phyloP scores from a whole-genome alignment of 2,888 invertebrate genomes.

The Temnothorax rugatulus region DNA sequence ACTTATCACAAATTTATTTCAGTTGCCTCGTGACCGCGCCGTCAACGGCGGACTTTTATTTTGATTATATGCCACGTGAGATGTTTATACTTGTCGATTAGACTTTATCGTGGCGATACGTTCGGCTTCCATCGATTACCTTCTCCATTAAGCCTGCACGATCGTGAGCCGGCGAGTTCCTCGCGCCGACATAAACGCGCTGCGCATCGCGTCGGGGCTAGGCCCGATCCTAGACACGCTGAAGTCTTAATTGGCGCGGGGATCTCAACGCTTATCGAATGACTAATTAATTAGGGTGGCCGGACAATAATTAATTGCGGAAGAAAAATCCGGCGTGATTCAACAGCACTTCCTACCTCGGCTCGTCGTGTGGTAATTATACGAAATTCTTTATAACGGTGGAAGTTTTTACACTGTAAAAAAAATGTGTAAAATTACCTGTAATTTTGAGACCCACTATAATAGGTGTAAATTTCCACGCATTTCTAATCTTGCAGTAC shows the following conservation, averaged over 20 bases:
- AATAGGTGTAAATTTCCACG: too few species aligned
- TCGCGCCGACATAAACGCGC: slow-evolving; percentile 69
- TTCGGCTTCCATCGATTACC: slow-evolving; percentile 37
- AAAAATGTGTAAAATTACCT: too few species aligned
- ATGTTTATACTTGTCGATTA: slow-evolving; percentile 51
- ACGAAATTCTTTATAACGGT: slow-evolving; percentile 39
- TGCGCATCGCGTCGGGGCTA: slow-evolving; percentile 75
- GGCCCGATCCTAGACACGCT: slow-evolving; percentile 74
- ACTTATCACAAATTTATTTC: slow-evolving; percentile 36
- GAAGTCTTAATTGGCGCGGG: slow-evolving; percentile 83
- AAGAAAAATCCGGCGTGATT: slow-evolving; percentile 70
- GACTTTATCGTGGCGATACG: slow-evolving; percentile 45
- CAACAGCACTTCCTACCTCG: slow-evolving; percentile 37
- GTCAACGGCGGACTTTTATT: slow-evolving; percentile 3
- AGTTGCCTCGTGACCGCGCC: background rate
- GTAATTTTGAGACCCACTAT: too few species aligned
- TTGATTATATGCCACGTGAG: slow-evolving; percentile 6
- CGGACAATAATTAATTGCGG: slow-evolving; percentile 82
- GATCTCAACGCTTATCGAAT: slow-evolving; percentile 79
- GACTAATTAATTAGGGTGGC: slow-evolving; percentile 84
- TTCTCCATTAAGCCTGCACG: slow-evolving; percentile 30
- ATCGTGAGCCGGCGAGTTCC: slow-evolving; percentile 15
- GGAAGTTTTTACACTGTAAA: background rate
- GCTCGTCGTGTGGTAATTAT: slow-evolving; percentile 13
- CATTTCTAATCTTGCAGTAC: too few species aligned